Evolutionary conservation across 2,888 invertebrate species (phyloP), one percentile per base, ranked within the genome.

Genomic region (Globia sparganii): DNA sequence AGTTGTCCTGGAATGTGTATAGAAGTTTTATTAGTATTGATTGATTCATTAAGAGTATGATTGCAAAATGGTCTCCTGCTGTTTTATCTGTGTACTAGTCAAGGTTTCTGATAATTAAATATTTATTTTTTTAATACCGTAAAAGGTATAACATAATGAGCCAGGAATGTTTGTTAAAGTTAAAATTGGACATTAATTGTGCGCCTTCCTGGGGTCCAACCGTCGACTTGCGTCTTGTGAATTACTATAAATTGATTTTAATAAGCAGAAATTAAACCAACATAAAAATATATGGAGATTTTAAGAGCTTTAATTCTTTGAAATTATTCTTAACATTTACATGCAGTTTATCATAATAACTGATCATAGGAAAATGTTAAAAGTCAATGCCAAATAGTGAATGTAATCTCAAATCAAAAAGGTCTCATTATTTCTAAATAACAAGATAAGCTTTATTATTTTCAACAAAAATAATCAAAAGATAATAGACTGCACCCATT

Each of bases 1-100:
- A 98, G 92, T 98, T 98, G 97, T 99, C 99, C 99, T 99, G 96
- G 72, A 97, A 92, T 59, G 28, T 43, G 9, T 46, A 40, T 4
- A 34, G 4, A 64, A 9, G 4, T 28, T 37, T 6, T 28, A 67
- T 84, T 53, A 73, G 43, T 46, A 62, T 58, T 43, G 3, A n/a
- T 43, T 9, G 4, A 31, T 8, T 46, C 4, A 1, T 4, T 25
- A 2, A 2, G 3, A 37, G 37, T n/a, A 37, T 46, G 9, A 5
- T 34, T 46, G 21, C 25, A 15, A 40, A 31, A 61, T 62, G 4
- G 11, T 40, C 37, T 61, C 25, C 28, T 25, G 18, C 25, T 18
- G 18, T 75, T 75, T 11, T 25, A 13, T 37, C 2, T 31, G 4
- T 31, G 37, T 8, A 53, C 4, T 11, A 37, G 9, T n/a, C 43